Evolutionary conservation across 2,797 vertebrate species (phyloP), one percentile per base, ranked within the genome.

Genomic region (Myotis planiceps): DNA sequence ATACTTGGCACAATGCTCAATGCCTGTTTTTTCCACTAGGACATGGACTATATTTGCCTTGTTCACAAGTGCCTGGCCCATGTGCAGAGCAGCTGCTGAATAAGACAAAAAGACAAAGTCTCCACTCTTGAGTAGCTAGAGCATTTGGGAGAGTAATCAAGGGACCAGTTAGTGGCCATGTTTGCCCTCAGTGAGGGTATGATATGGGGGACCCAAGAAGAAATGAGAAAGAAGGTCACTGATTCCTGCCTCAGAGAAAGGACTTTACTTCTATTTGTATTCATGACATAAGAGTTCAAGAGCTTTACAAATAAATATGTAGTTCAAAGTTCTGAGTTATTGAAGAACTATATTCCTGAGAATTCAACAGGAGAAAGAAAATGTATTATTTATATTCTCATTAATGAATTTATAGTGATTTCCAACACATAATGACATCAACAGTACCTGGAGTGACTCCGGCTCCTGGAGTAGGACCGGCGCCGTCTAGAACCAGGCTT

Each of bases 381-480:
- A 81, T 1, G 10, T 34, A 32, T 29, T 18, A 42, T 9, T 39
- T 63, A 15, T 5, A 8, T 51, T 16, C 16, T 68, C 39, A 29
- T 1, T 21, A 49, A 9, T 5, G 47, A 87, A 49, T 18, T 32
- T 21, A 25, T 4, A 15, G 7, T 4, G 2, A n/a, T 6, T 9
- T 7, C 9, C 7, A 53, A 72, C 66, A 65, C 15, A n/a, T 0
- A 16, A 72, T 25, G 16, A 42, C n/a, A 49, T 21, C 25, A 27
- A 8, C 45, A 9, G 81, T 98, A 99, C 99, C 99, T 99, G 37
- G 99, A 99, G 79, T 98, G 99, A 98, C 99, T 99, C 94, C 99
- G 98, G 83, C 99, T 99, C 94, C 99, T 99, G n/a, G 99, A 99
- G 47, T 99, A 99, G 12, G 99, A 99, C 92, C 99, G 99, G 47